Base-by-base conservation (phyloP, 2,888 invertebrate species). In the Phortica okadai region DNA sequence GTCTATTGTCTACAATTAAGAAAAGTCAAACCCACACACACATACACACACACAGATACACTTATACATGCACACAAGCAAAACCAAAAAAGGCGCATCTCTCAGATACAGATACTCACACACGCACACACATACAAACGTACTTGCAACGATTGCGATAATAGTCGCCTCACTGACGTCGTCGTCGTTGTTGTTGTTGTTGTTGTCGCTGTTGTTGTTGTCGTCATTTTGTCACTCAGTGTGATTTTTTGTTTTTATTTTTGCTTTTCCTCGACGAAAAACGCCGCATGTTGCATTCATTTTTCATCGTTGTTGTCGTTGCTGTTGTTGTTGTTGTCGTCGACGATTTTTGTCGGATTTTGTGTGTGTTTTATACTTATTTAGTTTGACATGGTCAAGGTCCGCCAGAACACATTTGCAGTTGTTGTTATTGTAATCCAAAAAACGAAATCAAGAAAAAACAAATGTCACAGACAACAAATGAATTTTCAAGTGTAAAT, bases 361-460 rank as follows among this genome's bases (percentile, higher is more conserved):
- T 50, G 67, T 41, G 33, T 33, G 33, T 66, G 66, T 54, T 70
- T 70, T 70, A 50, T 54, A 54, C 62, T 59, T 59, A 59, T 73
- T 25, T 56, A 72, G 70, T 59, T 73, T 73, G 64, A 62, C 74
- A 74, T 67, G 74, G 74, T 74, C 74, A 74, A 74, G 67, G 74
- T 74, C 64, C 74, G 33, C 2, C 33, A 16, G 45, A 16, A 54
- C 41, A 14, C 44, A 72, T 56, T 72, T 56, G 56, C 56, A 33
- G 70, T 3, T 25, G 45, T 14, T 11, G 4, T 59, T 59, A 16
- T 69, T 16, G 69, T 50, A 69, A 69, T 50, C 50, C 14, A 69
- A 14, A 54, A 54, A 14, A n/a, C 6, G 4, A n/a, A 16, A 59
- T 11, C 16, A 21, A 7, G 1, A 59, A 59, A 59, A 59, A 59